Evolutionary conservation across 1,140 invertebrate genomes (phyloP), one percentile per base, ranked within the genome.

Genomic region (Zaprionus capensis): DNA sequence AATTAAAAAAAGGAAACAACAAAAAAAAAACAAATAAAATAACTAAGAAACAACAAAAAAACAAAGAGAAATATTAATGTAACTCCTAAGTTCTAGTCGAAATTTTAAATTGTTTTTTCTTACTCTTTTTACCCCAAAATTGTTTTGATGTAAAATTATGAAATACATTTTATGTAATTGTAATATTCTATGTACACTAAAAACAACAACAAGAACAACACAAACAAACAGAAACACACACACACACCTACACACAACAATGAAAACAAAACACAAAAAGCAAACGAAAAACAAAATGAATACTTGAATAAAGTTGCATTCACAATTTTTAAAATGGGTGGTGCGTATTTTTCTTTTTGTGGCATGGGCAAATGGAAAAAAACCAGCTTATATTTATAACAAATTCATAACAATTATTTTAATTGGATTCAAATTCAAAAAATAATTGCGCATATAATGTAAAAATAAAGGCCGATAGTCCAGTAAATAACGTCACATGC

Each of bases 281-380:
- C 68, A 64, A 78, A 70, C 22, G 58, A 77, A 53, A 78, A 80
- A 67, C 57, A 82, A 82, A 68, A 78, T 82, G 87, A 90, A 90
- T 84, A 80, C 85, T 82, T 90, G 81, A 92, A 92, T 92, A 92
- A 92, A 92, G 87, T 92, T 92, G 87, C 76, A 92, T 91, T 92
- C 91, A 92, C 80, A 88, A 82, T 91, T 91, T 91, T 87, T 87
- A 87, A 77, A 74, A 17, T 4, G 36, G 24, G 31, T 34, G 26
- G 24, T 12, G n/a, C 2, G 38, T 7, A 38, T 64, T 64, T 53
- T 31, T 64, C 2, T 49, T 20, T 20, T n/a, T 22, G 31, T 20
- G 20, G 46, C 5, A 5, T 15, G 12, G 34, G 5, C 5, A 26
- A 44, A 9, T 34, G 31, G 9, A 34, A 34, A 34, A 34, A 34